Percentiles rank a stretch among this genome's conserved stretches.
Conservation (phyloP, 2,113 vertebrate species). For the Penelope pileata region DNA sequence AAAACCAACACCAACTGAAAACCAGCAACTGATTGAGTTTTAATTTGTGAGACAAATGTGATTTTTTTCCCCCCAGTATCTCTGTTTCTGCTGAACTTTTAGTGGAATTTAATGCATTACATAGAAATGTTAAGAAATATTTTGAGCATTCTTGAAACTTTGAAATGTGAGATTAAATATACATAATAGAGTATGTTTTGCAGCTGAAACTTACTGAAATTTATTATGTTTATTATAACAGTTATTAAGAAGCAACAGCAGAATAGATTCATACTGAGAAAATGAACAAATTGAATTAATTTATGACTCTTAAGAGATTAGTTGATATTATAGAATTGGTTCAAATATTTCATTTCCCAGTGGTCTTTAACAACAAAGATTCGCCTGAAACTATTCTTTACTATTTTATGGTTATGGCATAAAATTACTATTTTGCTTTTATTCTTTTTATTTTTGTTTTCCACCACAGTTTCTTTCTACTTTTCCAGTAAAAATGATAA, state of each 20-base stretch:
- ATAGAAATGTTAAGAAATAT: neutral
- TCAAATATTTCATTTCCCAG: conserved; percentile 33
- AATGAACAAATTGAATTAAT: neutral
- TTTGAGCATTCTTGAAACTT: neutral
- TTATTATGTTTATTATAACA: conserved; percentile 10
- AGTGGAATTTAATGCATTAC: neutral
- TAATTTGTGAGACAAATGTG: neutral
- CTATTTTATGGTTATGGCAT: neutral
- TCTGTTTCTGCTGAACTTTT: neutral
- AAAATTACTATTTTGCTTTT: neutral
- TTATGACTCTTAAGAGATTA: conserved; percentile 24
- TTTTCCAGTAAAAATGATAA: neutral
- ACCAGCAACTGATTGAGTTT: neutral
- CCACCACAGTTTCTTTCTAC: neutral
- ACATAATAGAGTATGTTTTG: neutral
- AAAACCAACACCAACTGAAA: too few species aligned
- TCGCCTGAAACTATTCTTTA: neutral
- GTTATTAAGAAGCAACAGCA: conserved; percentile 10
- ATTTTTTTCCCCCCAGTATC: accelerated
- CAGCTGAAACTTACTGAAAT: neutral
- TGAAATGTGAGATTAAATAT: neutral
- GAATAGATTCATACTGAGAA: conserved; percentile 22
- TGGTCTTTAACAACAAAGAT: neutral
- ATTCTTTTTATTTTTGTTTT: neutral
- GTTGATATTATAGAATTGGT: neutral